Evolutionary conservation across 2,888 invertebrate genomes (phyloP).

Genomic region (Hartigia nigra): DNA sequence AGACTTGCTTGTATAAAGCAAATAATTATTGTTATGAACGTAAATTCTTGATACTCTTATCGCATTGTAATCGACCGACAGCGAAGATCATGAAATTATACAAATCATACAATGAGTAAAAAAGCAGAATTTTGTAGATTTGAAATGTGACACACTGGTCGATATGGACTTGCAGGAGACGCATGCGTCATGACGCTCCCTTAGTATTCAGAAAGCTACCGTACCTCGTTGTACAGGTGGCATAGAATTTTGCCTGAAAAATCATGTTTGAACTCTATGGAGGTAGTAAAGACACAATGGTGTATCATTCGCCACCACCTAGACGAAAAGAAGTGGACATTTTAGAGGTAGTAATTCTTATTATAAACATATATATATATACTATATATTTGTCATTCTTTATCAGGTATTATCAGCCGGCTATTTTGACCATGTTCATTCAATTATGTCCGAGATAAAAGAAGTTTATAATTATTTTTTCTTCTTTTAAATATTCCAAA

Average conservation of each 20-base stretch:
- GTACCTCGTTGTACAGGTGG: not conserved
- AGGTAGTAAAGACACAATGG: constrained; percentile 53
- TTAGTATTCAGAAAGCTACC: not conserved
- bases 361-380: too few species aligned
- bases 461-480: not conserved
- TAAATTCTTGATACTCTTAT: too few species aligned
- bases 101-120: too few species aligned
- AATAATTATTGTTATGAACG: too few species aligned
- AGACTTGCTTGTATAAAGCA: too few species aligned
- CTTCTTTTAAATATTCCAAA: not conserved
- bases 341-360: constrained; percentile 48
- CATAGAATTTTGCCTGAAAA: not conserved
- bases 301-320: constrained; percentile 58
- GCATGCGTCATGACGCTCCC: constrained; percentile 3
- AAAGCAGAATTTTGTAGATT: not conserved
- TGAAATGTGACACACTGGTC: not conserved
- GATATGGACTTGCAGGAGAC: not conserved
- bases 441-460: not conserved
- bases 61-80: too few species aligned
- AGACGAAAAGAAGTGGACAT: constrained; percentile 61
- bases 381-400: too few species aligned
- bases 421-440: not conserved
- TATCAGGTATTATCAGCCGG: not conserved
- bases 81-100: too few species aligned
- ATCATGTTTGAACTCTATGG: constrained; percentile 60